phyloP scores from a whole-genome alignment of 2,888 invertebrate species.

The Camptogramma bilineatum region DNA sequence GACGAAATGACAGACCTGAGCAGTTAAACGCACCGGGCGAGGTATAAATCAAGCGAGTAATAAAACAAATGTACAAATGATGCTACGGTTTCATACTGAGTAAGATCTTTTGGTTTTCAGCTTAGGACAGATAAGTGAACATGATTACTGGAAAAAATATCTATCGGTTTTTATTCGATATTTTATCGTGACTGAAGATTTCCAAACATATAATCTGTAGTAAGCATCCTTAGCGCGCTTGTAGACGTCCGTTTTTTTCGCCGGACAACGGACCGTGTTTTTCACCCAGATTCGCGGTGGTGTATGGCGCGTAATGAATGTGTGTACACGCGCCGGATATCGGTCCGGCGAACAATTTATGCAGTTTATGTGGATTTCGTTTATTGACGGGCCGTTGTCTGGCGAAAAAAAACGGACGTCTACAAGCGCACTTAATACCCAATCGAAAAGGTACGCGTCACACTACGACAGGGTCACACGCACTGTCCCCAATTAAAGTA shows the following conservation, averaged over 20 bases:
- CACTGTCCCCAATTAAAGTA: background rate
- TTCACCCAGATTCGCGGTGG: no score
- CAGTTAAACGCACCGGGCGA: conserved; percentile 83
- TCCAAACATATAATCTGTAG: background rate
- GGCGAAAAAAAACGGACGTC: no score
- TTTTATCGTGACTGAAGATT: background rate
- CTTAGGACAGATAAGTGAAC: background rate
- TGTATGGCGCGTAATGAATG: no score
- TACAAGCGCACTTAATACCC: no score
- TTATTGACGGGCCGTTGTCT: no score
- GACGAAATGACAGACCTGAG: conserved; percentile 81
- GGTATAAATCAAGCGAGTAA: conserved; percentile 81
- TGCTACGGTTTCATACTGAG: conserved; percentile 49
- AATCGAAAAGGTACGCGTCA: background rate
- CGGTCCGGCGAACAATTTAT: no score
- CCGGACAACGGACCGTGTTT: no score
- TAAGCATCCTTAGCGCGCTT: no score
- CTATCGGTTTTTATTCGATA: background rate
- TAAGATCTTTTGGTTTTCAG: conserved; percentile 1
- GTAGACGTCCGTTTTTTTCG: no score
- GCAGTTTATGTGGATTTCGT: no score
- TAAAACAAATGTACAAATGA: conserved; percentile 81
- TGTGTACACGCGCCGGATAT: no score
- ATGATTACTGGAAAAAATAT: background rate
- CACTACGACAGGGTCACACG: background rate